Evolutionary conservation across 2,888 invertebrate genomes (phyloP), one percentile per base, ranked within the genome.

Genomic region (Cataglyphis cursor): DNA sequence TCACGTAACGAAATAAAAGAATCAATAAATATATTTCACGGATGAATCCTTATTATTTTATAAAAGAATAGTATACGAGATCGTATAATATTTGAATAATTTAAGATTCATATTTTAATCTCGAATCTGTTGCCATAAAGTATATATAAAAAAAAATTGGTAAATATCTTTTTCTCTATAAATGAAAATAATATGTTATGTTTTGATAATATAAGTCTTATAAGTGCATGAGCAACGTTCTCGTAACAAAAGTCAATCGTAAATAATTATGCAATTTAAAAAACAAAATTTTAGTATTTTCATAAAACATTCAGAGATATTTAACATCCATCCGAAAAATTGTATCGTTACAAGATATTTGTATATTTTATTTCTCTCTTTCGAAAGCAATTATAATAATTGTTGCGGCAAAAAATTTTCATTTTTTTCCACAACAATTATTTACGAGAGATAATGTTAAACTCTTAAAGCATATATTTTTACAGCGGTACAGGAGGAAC

Each of bases 401-500:
- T 15, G 3, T 15, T 31, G 9, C 28, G 28, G 28, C 28, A 5
- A 6, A 15, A 73, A 59, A 41, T 15, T 28, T 41, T 41, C 18
- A 28, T 24, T n/a, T 44, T 15, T 28, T 28, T 2, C 0, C 28
- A 28, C 28, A 28, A 35, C 18, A 24, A 18, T 18, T 12, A 41
- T 44, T 9, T 12, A 44, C n/a, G 3, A 65, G 10, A 65, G 24
- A 9, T 24, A 54, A 15, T 31, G 28, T 64, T 24, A 9, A 64
- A 65, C 28, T 38, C 41, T 76, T 57, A n/a, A 65, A 51, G 18
- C 9, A 75, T 28, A 76, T n/a, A 21, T 81, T 64, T 57, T 51
- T 48, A 21, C 91, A 97, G 98, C 98, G 24, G 98, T 98, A 0
- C 98, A 98, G 95, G 97, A 97, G 93, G 98, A 98, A 94, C 95